Evolutionary conservation across 2,888 invertebrate genomes (phyloP).

Genomic region (Frankliniella fusca): DNA sequence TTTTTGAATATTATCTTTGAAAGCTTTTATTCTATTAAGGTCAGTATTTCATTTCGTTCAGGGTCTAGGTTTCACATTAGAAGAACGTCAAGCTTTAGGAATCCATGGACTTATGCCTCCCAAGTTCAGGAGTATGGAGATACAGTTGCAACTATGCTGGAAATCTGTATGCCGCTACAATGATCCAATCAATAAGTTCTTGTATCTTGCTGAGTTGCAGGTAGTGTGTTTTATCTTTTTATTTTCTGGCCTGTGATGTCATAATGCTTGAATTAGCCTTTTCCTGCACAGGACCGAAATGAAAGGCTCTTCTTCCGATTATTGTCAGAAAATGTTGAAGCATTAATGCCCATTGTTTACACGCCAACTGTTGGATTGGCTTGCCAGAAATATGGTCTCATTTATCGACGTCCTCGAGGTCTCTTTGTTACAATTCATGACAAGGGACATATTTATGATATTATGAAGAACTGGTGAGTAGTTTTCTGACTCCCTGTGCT

Average conservation of each 20-base stretch:
- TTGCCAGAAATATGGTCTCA: slow-evolving; percentile 93
- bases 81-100: slow-evolving; percentile 92
- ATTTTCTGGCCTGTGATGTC: not conserved
- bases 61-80: slow-evolving; percentile 94
- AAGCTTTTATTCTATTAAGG: too few species aligned
- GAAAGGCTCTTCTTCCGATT: slow-evolving; percentile 94
- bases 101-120: slow-evolving; percentile 96
- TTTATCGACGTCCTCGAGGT: slow-evolving; percentile 90
- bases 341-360: slow-evolving; percentile 95
- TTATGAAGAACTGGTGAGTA: slow-evolving; percentile 84
- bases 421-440: slow-evolving; percentile 95
- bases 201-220: slow-evolving; percentile 88
- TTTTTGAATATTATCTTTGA: slow-evolving; percentile 31
- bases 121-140: slow-evolving; percentile 87
- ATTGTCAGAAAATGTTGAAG: slow-evolving; percentile 85
- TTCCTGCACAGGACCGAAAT: slow-evolving; percentile 76
- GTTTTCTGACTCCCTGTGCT: too few species aligned
- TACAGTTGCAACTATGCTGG: slow-evolving; percentile 85
- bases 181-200: slow-evolving; percentile 91
- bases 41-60: slow-evolving; percentile 46
- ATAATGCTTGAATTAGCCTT: not conserved
- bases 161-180: slow-evolving; percentile 86
- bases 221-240: slow-evolving; percentile 46
- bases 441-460: slow-evolving; percentile 85
- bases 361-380: slow-evolving; percentile 97